These are phyloP conservation scores for Drosophila prolongata DNA, from an alignment of 2,888 invertebrate genomes.

Conservation along the genomic window DNA sequence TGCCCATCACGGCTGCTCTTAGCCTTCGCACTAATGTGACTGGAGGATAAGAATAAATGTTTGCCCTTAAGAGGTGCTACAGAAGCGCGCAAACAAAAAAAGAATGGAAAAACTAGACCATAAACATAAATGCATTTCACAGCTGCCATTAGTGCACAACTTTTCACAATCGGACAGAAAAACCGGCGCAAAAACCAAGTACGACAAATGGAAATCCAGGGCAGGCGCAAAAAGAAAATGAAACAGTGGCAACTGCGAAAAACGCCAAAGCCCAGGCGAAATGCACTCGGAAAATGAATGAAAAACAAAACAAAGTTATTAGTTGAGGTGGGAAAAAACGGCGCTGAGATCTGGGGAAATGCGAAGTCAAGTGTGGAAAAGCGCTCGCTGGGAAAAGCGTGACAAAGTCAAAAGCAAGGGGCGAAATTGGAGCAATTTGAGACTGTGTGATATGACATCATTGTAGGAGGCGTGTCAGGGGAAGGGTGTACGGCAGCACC, in stretches of 20 bases:
- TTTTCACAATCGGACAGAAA: conserved; percentile 39
- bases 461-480: conserved; percentile 29
- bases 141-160: conserved; percentile 67
- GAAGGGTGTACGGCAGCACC: conserved; percentile 1
- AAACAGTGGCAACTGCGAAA: conserved; percentile 23
- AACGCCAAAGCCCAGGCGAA: conserved; percentile 23
- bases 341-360: conserved; percentile 9
- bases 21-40: conserved; percentile 38
- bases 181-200: conserved; percentile 30
- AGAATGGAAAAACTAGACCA: conserved; percentile 65
- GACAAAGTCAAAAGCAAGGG: conserved; percentile 45
- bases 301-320: conserved; percentile 22
- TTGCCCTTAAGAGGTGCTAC: conserved; percentile 40
- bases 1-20: conserved; percentile 1
- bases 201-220: conserved; percentile 62
- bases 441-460: conserved; percentile 39
- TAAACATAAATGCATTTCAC: conserved; percentile 71
- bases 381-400: conserved; percentile 56
- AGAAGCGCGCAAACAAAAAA: conserved; percentile 10
- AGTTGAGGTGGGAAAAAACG: conserved; percentile 28
- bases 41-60: conserved; percentile 42
- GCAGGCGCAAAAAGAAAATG: conserved; percentile 47
- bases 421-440: conserved; percentile 53
- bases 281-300: conserved; percentile 37
- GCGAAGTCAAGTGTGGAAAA: conserved; percentile 56